A percentile compares a stretch with the other conserved stretches of the same genome.
These are phyloP conservation scores for Prionailurus viverrinus DNA, from an alignment of 2,113 vertebrate species.

Conservation along the genomic window DNA sequence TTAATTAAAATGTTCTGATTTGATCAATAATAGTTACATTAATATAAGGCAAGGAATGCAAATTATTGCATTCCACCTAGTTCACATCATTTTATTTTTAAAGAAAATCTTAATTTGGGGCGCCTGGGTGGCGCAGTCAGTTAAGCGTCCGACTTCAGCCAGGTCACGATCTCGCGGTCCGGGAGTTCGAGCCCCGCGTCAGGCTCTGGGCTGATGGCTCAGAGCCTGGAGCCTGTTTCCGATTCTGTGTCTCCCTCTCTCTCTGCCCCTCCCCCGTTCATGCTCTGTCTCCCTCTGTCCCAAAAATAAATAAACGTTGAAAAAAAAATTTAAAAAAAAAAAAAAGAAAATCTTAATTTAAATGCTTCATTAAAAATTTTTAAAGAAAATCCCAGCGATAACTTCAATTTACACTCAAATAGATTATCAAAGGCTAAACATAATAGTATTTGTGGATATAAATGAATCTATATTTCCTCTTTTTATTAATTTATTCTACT, in stretches of 20 bases:
- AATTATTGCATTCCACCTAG: not conserved
- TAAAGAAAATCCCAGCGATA: constrained; percentile 6
- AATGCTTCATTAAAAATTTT: constrained; percentile 14
- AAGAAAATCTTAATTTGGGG: not conserved
- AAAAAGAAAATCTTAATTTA: constrained; percentile 28
- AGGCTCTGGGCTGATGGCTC: too few relatives aligned
- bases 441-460: not conserved
- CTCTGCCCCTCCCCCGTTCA: too few relatives aligned
- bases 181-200: too few relatives aligned
- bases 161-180: too few relatives aligned
- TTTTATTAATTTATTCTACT: constrained; percentile 12
- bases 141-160: too few relatives aligned
- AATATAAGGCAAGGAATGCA: not conserved
- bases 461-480: not conserved
- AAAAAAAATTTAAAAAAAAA: not conserved
- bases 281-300: too few relatives aligned
- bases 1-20: constrained; percentile 9
- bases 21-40: constrained; percentile 5
- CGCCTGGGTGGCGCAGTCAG: too few relatives aligned
- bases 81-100: not conserved
- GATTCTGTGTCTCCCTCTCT: too few relatives aligned
- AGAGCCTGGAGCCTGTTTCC: too few relatives aligned
- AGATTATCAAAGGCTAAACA: not conserved
- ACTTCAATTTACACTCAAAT: not conserved
- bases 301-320: too few relatives aligned